Conservation (phyloP, 92 coral and sea anemone species). For the Epizoanthus illoricatus region DNA sequence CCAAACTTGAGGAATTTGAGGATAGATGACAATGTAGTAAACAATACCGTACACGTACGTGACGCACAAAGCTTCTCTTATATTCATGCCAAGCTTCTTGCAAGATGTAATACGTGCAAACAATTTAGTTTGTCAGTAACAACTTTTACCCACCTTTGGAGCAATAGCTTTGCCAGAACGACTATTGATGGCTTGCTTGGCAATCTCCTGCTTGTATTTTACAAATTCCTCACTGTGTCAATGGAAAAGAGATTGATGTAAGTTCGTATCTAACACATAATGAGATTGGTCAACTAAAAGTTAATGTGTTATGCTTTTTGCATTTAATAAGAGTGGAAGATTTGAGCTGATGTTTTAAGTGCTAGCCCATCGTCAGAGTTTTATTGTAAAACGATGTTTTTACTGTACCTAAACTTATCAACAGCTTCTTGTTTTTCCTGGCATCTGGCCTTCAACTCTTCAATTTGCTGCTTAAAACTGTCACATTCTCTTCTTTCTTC, state of each 20-base stretch:
- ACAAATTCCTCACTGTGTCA: constrained; percentile 75
- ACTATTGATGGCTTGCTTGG: constrained; percentile 94
- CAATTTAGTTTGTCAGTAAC: not conserved
- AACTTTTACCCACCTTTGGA: constrained; percentile 59
- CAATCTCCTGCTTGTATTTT: constrained; percentile 84
- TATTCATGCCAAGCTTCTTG: too few relatives aligned
- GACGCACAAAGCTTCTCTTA: too few relatives aligned
- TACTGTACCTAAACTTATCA: constrained; percentile 68
- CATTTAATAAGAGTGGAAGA: not conserved
- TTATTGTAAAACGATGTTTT: not conserved
- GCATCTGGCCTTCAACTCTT: constrained; percentile 89
- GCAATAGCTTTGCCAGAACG: constrained; percentile 93
- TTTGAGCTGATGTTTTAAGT: not conserved
- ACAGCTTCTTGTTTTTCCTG: constrained; percentile 86
- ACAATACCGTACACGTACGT: too few relatives aligned
- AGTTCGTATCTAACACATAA: not conserved
- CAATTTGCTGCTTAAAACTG: constrained; percentile 89
- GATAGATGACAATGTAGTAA: too few relatives aligned
- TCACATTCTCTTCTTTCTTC: constrained; percentile 87
- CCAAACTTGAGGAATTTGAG: too few relatives aligned
- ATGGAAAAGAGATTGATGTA: not conserved
- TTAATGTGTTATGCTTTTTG: not conserved
- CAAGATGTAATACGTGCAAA: not conserved
- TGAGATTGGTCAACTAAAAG: too few relatives aligned
- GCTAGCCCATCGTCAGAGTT: not conserved